A percentile compares a stretch with the other conserved stretches of the same genome.
phyloP scores from a whole-genome alignment of 2,797 vertebrate genomes.

The Choloepus didactylus region DNA sequence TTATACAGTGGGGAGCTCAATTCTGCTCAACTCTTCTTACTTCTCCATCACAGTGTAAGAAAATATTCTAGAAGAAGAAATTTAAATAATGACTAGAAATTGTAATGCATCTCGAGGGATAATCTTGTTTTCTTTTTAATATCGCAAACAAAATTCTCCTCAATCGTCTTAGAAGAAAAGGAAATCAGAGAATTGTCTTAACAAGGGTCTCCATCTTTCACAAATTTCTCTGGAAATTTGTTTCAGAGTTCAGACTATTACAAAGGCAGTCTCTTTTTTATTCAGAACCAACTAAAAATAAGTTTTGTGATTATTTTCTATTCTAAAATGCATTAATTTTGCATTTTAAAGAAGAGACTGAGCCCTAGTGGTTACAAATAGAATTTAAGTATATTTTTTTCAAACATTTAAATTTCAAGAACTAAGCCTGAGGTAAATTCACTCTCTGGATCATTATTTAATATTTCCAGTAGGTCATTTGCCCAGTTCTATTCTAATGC shows the following conservation, averaged over 20 bases:
- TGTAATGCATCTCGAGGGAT: neutral
- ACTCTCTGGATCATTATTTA: neutral
- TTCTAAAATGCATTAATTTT: conserved; percentile 64
- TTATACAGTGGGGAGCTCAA: neutral
- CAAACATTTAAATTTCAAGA: conserved; percentile 11
- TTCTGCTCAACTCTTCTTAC: neutral
- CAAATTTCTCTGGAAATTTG: neutral
- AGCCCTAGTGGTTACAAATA: conserved; percentile 74
- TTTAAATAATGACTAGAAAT: conserved; percentile 41
- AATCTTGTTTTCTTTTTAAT: conserved; percentile 29
- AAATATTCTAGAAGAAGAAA: neutral
- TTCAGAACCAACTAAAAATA: neutral
- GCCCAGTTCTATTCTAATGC: neutral
- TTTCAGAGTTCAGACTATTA: neutral
- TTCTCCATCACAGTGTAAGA: neutral
- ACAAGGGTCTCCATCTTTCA: neutral
- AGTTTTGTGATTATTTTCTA: conserved; percentile 8
- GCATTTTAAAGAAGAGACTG: conserved; percentile 77
- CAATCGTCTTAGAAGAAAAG: neutral
- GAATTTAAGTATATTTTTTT: conserved; percentile 55
- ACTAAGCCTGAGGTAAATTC: neutral
- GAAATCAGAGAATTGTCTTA: neutral
- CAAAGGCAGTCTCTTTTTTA: neutral
- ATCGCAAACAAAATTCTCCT: neutral
- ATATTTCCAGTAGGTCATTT: neutral